Percentiles rank a stretch among this genome's conserved stretches.
Conservation (phyloP, 2,113 vertebrate genomes). For the Stomatorhinus ivindoensis region DNA sequence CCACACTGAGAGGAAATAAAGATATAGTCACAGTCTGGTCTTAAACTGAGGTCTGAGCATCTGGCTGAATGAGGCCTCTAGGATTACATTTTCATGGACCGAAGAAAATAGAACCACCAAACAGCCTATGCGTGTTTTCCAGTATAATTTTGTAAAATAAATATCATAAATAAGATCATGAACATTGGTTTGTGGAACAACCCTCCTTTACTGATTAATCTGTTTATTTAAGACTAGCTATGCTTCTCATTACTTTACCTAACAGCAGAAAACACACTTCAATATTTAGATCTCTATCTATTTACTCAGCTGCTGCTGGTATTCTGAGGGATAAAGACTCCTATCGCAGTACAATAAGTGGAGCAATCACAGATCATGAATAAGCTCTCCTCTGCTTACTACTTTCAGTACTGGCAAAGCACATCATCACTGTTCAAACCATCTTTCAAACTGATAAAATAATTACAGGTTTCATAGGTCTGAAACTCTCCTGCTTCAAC, state of each 20-base stretch:
- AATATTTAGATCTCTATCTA: background rate
- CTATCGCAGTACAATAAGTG: background rate
- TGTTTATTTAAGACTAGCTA: background rate
- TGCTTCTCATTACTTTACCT: background rate
- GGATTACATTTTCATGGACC: background rate
- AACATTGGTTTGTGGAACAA: background rate
- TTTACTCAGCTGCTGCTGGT: background rate
- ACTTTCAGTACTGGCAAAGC: background rate
- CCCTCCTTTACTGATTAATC: background rate
- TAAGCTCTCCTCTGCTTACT: background rate
- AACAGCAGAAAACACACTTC: background rate
- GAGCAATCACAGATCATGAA: background rate
- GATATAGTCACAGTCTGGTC: background rate
- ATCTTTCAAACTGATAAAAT: background rate
- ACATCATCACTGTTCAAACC: background rate
- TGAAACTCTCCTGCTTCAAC: background rate
- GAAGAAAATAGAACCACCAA: background rate
- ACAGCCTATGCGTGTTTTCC: background rate
- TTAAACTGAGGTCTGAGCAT: background rate
- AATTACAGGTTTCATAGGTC: background rate
- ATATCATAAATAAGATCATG: background rate
- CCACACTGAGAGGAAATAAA: background rate
- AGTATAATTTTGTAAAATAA: background rate
- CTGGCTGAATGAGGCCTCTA: background rate
- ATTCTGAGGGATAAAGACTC: background rate